These are phyloP conservation scores for Diadophis punctatus DNA, from an alignment of 2,113 vertebrate species.

Conservation along the genomic window DNA sequence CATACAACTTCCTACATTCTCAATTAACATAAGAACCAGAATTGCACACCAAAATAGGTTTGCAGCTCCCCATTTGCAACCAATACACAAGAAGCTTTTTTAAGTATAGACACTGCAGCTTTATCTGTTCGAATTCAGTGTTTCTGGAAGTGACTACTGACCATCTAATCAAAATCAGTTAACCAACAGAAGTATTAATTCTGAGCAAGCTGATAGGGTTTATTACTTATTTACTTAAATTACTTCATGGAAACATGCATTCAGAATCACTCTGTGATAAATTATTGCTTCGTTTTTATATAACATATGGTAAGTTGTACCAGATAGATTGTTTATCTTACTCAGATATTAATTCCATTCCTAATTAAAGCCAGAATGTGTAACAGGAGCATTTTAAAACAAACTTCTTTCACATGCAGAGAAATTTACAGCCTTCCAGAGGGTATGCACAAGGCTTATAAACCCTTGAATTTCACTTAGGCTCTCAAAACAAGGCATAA, in stretches of 20 bases:
- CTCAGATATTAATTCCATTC: constrained; percentile 1
- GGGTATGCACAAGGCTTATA: neutral
- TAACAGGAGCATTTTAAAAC: neutral
- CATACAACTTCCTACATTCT: neutral
- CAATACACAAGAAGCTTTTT: neutral
- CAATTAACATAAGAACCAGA: neutral
- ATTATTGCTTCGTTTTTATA: neutral
- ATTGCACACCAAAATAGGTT: neutral
- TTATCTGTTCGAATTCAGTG: neutral
- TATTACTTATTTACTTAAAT: neutral
- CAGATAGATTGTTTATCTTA: neutral
- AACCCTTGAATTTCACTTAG: neutral
- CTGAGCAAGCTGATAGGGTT: neutral
- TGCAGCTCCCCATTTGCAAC: neutral
- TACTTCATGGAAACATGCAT: neutral
- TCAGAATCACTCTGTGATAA: neutral
- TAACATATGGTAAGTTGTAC: neutral
- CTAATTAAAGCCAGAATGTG: neutral
- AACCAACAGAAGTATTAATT: neutral
- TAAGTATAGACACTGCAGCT: neutral
- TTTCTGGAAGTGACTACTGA: neutral
- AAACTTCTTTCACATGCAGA: neutral
- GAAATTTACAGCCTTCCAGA: neutral
- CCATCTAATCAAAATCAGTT: neutral
- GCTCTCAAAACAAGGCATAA: constrained; percentile 4